These are phyloP conservation scores for Montipora cactus DNA, from an alignment of 64 coral and sea anemone genomes.

Conservation along the genomic window DNA sequence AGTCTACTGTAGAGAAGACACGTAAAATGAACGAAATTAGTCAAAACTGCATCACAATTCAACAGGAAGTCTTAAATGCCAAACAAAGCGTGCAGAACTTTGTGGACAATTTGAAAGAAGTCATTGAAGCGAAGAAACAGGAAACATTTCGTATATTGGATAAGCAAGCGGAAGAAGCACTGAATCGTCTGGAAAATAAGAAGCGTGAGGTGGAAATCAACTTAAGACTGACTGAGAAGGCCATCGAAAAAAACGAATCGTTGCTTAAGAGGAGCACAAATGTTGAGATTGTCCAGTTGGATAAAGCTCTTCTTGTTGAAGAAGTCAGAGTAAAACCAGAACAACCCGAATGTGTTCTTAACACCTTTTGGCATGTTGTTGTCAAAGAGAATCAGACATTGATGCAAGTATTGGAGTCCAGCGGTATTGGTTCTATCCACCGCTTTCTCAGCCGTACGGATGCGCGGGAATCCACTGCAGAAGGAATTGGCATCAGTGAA, in stretches of 20 bases:
- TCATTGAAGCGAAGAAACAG: constrained; percentile 6
- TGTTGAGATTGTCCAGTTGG: constrained; percentile 10
- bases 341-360: background rate
- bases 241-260: background rate
- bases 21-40: background rate
- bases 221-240: background rate
- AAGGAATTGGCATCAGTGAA: constrained; percentile 38
- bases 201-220: background rate
- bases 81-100: background rate
- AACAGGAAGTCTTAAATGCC: background rate
- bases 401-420: background rate
- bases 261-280: background rate
- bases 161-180: background rate
- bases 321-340: background rate
- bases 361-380: background rate
- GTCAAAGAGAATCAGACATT: background rate
- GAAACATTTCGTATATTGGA: background rate
- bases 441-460: background rate
- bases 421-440: background rate
- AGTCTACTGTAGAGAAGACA: background rate
- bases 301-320: background rate
- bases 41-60: background rate
- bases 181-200: background rate
- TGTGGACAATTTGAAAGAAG: background rate
- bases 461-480: constrained; percentile 17